Evolutionary conservation across 2,888 invertebrate species (phyloP), one percentile per base, ranked within the genome.

Genomic region (Bimastos eiseni): DNA sequence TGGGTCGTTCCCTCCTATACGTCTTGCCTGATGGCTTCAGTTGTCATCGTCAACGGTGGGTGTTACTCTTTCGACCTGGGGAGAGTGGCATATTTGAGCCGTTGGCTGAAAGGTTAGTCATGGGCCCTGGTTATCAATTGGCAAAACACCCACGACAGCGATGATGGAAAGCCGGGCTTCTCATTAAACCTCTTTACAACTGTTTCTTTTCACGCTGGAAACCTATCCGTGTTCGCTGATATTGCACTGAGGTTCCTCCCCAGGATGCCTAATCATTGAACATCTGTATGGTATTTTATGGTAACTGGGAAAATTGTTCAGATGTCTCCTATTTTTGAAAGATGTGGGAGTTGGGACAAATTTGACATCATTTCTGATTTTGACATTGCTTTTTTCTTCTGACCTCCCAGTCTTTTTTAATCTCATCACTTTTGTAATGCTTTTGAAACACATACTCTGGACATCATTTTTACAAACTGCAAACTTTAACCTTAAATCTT

Each of bases 101-200:
- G 70, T 70, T 4, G n/a, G 70, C 13, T 70, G 8, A n/a, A 70
- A n/a, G 70, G 70, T 70, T 70, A 70, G 70, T 70, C 70, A 70
- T 70, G 70, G 70, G 0, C 70, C 70, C 70, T 70, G 70, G 70
- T n/a, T 70, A 70, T 70, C 8, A 70, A 70, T 70, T 70, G 70
- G 70, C 70, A 70, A 70, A 55, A 70, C 70, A 70, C 70, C 70
- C 70, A 70, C n/a, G 49, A 17, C 70, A 70, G 70, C n/a, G 70
- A 70, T 70, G 70, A 70, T 70, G 70, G 70, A 70, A 70, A 70
- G 70, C 70, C 70, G 70, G n/a, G 30, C 70, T 70, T 70, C n/a
- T 70, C 70, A 70, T 70, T 70, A 70, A 70, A 70, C 70, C n/a
- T 70, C 70, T n/a, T 70, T n/a, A 70, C n/a, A 70, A n/a, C 30